A percentile compares a stretch with the other conserved stretches of the same genome.
Conservation (phyloP, 2,888 invertebrate genomes). For the Dendrolimus pini region DNA sequence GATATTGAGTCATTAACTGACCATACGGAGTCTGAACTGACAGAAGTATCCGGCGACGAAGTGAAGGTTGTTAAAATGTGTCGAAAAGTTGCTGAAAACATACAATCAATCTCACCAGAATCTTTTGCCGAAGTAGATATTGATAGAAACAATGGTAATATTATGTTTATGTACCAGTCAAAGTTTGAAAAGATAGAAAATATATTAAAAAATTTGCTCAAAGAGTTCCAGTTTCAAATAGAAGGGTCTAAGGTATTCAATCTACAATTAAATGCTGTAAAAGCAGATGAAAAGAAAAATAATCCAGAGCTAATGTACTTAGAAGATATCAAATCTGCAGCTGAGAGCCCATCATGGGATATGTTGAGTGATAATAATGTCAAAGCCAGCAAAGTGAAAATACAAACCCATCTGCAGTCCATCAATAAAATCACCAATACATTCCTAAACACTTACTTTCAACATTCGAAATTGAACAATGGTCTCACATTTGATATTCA, state of each 20-base stretch:
- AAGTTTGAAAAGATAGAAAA: conserved; percentile 51
- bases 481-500: conserved; percentile 27
- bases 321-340: conserved; percentile 26
- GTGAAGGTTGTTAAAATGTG: conserved; percentile 51
- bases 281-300: not conserved
- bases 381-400: conserved; percentile 35
- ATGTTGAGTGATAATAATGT: conserved; percentile 55
- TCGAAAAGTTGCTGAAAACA: conserved; percentile 38
- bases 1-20: conserved; percentile 54
- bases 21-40: conserved; percentile 43
- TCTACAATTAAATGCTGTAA: conserved; percentile 29
- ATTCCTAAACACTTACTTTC: conserved; percentile 39
- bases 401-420: conserved; percentile 44
- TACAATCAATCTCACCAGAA: conserved; percentile 45
- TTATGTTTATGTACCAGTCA: conserved; percentile 48
- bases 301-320: conserved; percentile 23
- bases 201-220: conserved; percentile 44
- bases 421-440: conserved; percentile 46
- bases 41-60: conserved; percentile 34
- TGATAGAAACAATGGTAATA: conserved; percentile 46
- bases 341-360: conserved; percentile 50
- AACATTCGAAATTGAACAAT: conserved; percentile 17
- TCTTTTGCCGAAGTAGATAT: conserved; percentile 49
- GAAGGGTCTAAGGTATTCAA: conserved; percentile 61
- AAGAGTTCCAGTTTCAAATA: conserved; percentile 61